Percentiles rank a stretch among this genome's conserved stretches.
These are phyloP conservation scores for Hartigia nigra DNA, from an alignment of 2,888 invertebrate species.

Conservation along the genomic window DNA sequence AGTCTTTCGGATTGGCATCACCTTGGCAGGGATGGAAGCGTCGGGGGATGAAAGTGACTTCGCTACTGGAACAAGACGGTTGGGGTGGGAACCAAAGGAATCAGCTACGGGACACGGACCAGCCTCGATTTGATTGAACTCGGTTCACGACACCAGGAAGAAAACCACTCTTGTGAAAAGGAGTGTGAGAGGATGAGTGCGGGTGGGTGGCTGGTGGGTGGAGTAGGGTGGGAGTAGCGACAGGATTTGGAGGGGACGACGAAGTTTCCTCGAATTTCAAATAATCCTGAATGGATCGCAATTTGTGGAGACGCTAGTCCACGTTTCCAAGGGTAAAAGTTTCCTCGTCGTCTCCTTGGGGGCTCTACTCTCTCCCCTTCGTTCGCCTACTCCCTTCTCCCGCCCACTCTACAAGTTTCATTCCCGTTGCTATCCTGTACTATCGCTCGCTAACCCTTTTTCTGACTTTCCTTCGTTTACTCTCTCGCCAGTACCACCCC, in stretches of 20 bases:
- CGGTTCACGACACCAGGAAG: conserved; percentile 44
- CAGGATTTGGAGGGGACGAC: background rate
- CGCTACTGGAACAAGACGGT: background rate
- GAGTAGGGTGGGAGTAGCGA: too few relatives aligned
- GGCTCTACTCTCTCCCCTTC: too few relatives aligned
- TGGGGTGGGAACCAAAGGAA: conserved; percentile 22
- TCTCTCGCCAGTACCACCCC: background rate
- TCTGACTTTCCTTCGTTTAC: background rate
- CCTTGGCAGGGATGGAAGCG: background rate
- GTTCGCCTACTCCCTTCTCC: too few relatives aligned
- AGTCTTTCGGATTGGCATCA: background rate
- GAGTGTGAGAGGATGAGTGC: too few relatives aligned
- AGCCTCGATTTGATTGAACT: conserved; percentile 53
- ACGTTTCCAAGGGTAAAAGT: conserved; percentile 36
- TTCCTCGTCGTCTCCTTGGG: conserved; percentile 18
- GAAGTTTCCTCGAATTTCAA: conserved; percentile 56
- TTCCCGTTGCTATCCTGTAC: background rate
- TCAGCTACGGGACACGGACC: background rate
- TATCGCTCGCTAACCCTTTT: background rate
- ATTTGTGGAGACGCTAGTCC: conserved; percentile 52
- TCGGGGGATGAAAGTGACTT: background rate
- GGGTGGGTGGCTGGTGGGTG: too few relatives aligned
- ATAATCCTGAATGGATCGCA: conserved; percentile 59
- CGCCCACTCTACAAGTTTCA: background rate
- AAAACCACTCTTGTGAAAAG: conserved; percentile 41